phyloP scores from a whole-genome alignment of 1,140 invertebrate genomes.

The Leptonema lineaticorne region DNA sequence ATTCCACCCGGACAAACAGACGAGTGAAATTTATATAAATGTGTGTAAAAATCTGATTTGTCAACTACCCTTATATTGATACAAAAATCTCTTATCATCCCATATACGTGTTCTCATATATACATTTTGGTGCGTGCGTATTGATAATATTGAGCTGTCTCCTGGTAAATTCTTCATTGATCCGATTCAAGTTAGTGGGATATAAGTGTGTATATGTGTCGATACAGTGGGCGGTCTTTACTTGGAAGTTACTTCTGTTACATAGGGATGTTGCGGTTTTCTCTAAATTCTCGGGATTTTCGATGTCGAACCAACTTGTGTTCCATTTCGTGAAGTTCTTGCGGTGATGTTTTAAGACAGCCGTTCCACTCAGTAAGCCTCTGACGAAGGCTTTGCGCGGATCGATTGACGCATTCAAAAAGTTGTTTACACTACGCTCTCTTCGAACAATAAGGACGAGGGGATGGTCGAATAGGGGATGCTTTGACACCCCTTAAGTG shows the following conservation, averaged over 20 bases:
- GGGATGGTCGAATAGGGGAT: no score
- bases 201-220: no score
- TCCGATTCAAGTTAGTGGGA: not conserved
- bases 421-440: not conserved
- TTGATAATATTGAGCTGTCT: not conserved
- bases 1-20: no score
- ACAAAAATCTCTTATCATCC: no score
- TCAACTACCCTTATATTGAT: no score
- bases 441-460: no score
- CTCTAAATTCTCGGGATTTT: conserved; percentile 2
- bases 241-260: not conserved
- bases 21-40: no score
- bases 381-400: not conserved
- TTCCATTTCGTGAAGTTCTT: conserved; percentile 1
- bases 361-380: not conserved
- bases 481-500: no score
- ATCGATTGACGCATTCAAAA: not conserved
- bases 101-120: no score
- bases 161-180: not conserved
- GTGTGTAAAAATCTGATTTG: no score
- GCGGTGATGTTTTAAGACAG: not conserved
- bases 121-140: not conserved
- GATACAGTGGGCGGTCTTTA: no score
- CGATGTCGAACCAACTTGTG: not conserved
- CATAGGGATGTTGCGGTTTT: conserved; percentile 1